phyloP scores from a whole-genome alignment of 2,113 vertebrate species.

The Elephas maximus region DNA sequence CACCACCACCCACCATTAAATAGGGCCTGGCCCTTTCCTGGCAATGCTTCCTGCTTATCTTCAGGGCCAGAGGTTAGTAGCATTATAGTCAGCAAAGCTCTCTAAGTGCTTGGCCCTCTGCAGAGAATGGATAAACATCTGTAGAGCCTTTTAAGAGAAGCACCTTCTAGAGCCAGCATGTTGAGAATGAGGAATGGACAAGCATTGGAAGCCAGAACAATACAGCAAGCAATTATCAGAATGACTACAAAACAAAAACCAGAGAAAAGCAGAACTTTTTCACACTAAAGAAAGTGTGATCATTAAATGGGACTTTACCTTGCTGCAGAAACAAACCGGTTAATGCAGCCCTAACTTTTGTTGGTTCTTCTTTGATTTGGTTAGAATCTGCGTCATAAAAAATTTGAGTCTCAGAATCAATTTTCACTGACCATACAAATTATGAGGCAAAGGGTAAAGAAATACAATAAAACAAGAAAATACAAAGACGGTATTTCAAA shows the following conservation, averaged over 20 bases:
- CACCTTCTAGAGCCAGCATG: not conserved
- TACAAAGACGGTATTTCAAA: not conserved
- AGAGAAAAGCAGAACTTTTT: not conserved
- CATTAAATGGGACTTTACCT: not conserved
- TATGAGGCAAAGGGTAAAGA: not conserved
- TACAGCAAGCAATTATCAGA: conserved; percentile 10
- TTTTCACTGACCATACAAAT: conserved; percentile 31
- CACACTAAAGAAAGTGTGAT: not conserved
- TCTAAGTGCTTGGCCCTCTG: not conserved
- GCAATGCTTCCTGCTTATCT: too few species aligned
- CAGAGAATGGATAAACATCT: not conserved
- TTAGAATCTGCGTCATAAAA: not conserved
- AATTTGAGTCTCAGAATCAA: not conserved
- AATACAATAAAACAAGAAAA: not conserved
- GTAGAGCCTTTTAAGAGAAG: not conserved
- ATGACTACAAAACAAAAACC: not conserved
- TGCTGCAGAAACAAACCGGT: not conserved
- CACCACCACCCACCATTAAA: not conserved
- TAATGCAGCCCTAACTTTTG: not conserved
- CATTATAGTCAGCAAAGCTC: not conserved
- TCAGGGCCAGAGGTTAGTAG: not conserved
- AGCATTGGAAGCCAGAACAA: not conserved
- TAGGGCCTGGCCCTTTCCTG: not conserved
- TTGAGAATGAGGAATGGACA: conserved; percentile 5
- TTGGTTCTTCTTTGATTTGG: not conserved